phyloP scores from a whole-genome alignment of 2,797 vertebrate species.

The Alauda arvensis region DNA sequence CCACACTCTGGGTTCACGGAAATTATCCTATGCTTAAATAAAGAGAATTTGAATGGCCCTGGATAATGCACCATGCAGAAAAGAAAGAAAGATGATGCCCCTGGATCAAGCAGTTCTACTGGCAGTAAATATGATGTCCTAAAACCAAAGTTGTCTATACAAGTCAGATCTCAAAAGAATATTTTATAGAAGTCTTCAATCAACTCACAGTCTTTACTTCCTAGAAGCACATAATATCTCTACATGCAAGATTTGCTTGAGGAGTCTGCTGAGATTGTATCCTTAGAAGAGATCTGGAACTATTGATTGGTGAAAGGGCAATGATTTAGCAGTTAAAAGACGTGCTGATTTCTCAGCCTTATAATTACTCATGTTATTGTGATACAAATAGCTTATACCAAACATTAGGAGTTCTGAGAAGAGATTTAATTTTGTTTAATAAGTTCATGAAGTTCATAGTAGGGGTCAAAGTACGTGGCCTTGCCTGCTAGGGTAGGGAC shows the following conservation, averaged over 20 bases:
- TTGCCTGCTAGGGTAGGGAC: neutral
- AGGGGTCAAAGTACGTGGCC: neutral
- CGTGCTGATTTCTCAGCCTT: neutral
- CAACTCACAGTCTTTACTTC: neutral
- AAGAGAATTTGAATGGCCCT: neutral
- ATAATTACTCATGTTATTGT: neutral
- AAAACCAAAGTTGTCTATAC: neutral
- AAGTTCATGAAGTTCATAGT: neutral
- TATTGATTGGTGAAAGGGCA: conserved; percentile 6
- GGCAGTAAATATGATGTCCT: neutral
- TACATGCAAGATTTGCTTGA: neutral
- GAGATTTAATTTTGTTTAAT: conserved; percentile 1
- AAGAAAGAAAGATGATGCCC: neutral
- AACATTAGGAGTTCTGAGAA: neutral
- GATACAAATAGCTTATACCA: conserved; percentile 1
- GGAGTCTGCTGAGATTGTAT: neutral
- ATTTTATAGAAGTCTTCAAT: neutral
- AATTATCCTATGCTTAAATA: neutral
- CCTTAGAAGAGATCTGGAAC: neutral
- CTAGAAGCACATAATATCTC: neutral
- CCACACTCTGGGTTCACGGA: neutral
- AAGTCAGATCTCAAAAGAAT: neutral
- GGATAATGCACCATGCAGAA: neutral
- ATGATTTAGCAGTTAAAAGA: neutral
- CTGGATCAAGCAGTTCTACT: neutral